These are phyloP conservation scores for Corythoichthys haematopterus DNA, from an alignment of 2,113 vertebrate species.

Conservation along the genomic window DNA sequence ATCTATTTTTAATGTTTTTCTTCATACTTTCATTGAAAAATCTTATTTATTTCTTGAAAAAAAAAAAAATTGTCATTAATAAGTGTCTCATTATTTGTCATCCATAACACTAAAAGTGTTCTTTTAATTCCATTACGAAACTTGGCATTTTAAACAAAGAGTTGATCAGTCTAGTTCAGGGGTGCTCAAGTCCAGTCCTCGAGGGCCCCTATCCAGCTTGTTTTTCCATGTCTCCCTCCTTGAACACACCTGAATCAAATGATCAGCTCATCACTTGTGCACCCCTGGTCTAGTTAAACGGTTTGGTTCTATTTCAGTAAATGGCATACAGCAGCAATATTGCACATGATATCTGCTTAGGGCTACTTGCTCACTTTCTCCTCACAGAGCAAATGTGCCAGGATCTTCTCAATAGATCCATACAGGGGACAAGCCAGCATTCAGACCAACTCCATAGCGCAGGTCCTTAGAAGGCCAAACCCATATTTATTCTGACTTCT, in stretches of 20 bases:
- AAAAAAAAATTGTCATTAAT: too few species aligned
- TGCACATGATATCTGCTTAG: slow-evolving; percentile 32
- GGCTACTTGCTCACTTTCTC: slow-evolving; percentile 22
- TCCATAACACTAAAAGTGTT: too few species aligned
- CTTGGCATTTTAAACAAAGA: slow-evolving; percentile 23
- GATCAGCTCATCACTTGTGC: too few species aligned
- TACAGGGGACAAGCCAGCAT: slow-evolving; percentile 11
- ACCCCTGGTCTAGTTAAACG: slow-evolving; percentile 1
- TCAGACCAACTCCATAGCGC: slow-evolving; percentile 16
- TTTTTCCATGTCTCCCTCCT: too few species aligned
- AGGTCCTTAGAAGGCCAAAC: slow-evolving; percentile 18
- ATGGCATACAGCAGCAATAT: slow-evolving; percentile 20
- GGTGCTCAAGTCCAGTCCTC: too few species aligned
- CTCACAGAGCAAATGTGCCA: slow-evolving; percentile 10
- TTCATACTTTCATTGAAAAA: too few species aligned
- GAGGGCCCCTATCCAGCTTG: too few species aligned
- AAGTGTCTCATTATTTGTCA: too few species aligned
- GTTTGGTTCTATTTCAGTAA: slow-evolving; percentile 20
- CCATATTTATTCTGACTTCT: slow-evolving; percentile 30
- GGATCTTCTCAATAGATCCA: slow-evolving; percentile 5
- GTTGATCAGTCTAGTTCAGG: slow-evolving; percentile 21
- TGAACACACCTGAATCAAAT: too few species aligned
- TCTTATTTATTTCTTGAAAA: too few species aligned
- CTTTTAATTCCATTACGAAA: too few species aligned
- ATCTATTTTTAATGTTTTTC: too few species aligned